These are phyloP conservation scores for Apteryx owenii DNA, from an alignment of 2,113 vertebrate genomes.

Conservation along the genomic window DNA sequence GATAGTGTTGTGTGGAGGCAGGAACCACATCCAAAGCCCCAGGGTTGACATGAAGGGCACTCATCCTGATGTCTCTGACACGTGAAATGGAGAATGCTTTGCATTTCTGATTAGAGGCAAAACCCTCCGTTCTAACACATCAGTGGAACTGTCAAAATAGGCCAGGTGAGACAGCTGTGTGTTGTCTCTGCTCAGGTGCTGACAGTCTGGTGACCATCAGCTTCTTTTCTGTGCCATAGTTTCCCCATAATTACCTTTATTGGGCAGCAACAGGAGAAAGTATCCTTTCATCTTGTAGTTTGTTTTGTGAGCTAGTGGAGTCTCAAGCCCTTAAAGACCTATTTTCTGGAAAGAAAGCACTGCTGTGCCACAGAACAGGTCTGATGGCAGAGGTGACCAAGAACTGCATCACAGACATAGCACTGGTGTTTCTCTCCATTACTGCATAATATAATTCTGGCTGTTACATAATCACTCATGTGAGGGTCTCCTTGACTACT, in stretches of 20 bases:
- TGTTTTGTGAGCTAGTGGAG: neutral
- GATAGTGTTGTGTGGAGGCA: neutral
- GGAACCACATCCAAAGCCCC: neutral
- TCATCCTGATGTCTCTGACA: neutral
- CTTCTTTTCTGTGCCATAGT: neutral
- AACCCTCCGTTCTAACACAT: neutral
- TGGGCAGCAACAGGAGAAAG: neutral
- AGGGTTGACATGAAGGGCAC: slow-evolving; percentile 21
- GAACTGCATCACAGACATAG: neutral
- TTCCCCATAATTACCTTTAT: neutral
- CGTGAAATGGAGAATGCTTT: neutral
- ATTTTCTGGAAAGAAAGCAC: neutral
- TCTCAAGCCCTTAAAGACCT: neutral
- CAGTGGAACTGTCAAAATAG: neutral
- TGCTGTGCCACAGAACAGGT: neutral
- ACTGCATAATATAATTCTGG: neutral
- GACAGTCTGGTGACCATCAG: neutral
- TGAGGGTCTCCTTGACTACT: neutral
- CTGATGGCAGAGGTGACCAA: neutral
- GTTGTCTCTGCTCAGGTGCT: neutral
- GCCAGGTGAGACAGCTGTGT: neutral
- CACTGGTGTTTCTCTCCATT: neutral
- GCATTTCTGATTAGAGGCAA: slow-evolving; percentile 4
- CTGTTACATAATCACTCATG: fast-evolving
- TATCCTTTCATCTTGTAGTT: neutral